Base-by-base conservation (phyloP, 2,797 vertebrate genomes). In the Oreochromis grahami region DNA sequence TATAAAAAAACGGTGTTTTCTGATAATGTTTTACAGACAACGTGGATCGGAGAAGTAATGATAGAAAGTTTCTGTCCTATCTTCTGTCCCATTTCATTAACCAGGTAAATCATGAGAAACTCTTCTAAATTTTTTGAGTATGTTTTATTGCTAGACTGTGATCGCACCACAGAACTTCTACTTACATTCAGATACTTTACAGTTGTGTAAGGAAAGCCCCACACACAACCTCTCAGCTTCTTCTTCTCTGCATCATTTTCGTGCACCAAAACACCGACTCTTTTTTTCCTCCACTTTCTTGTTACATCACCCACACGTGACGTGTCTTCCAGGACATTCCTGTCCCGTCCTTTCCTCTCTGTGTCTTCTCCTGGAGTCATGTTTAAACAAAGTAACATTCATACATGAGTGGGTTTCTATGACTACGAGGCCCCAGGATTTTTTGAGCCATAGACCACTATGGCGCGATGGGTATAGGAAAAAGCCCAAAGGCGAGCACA, bases 331-430 rank as follows among this genome's bases (percentile, higher is more conserved):
- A 86, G 88, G 89, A 94, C 84, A 52, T 86, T 83, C 83, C 85
- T 85, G 81, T 82, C 81, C 88, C 86, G 51, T 89, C 90, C 91
- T 88, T 50, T 89, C 78, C 91, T 87, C 88, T 84, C 86, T 79
- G 87, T 88, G 87, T 93, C 89, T 90, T 84, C 90, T 95, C 94
- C 94, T 80, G 72, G 79, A 93, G 94, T 93, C 92, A 88, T 92
- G 85, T 94, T 95, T 93, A 91, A 95, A 93, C 93, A 95, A 91
- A 94, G 94, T 90, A 93, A 95, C 94, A 87, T 95, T 96, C 94
- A 96, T 94, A 95, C 96, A 96, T 95, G 95, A 95, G 86, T 94
- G 93, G 87, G 84, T 93, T 95, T 94, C 87, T 90, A 90, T 95
- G 93, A 93, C 95, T 94, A 94, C 90, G 70, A 93, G 93, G 94